Percentiles rank a stretch among this genome's conserved stretches.
Evolutionary conservation across 2,113 vertebrate species (phyloP).

Genomic region (Dicentrarchus labrax): DNA sequence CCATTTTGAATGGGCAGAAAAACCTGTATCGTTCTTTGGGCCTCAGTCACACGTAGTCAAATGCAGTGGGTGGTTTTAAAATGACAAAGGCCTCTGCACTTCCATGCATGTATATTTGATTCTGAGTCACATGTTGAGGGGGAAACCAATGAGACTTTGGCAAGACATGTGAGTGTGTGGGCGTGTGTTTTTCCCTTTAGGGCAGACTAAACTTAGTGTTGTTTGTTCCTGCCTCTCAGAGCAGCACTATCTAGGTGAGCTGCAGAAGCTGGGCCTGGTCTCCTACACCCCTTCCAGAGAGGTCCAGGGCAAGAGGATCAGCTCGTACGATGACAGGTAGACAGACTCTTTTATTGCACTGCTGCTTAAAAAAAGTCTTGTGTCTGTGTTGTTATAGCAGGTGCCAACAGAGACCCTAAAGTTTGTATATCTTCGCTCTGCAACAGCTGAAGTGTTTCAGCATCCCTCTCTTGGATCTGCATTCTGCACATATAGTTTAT

Average conservation of each 20-base stretch:
- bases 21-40: no score
- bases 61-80: not conserved
- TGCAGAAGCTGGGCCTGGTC: slow-evolving; percentile 87
- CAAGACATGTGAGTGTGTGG: not conserved
- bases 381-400: not conserved
- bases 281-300: slow-evolving; percentile 90
- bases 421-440: not conserved
- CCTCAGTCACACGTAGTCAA: not conserved
- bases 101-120: not conserved
- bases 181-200: slow-evolving; percentile 14
- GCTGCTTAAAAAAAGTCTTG: no score
- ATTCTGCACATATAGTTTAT: no score
- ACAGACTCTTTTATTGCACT: not conserved
- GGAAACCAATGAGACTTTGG: not conserved
- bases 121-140: not conserved
- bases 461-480: no score
- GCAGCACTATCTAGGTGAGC: slow-evolving; percentile 86
- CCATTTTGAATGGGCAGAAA: no score
- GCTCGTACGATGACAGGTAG: slow-evolving; percentile 91
- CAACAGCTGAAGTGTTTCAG: no score
- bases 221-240: slow-evolving; percentile 80
- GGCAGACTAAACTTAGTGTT: slow-evolving; percentile 19
- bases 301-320: slow-evolving; percentile 88
- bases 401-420: no score
- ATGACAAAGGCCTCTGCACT: not conserved